Evolutionary conservation across 2,113 vertebrate genomes (phyloP).

Genomic region (Gnathonemus echidnorhynchus): DNA sequence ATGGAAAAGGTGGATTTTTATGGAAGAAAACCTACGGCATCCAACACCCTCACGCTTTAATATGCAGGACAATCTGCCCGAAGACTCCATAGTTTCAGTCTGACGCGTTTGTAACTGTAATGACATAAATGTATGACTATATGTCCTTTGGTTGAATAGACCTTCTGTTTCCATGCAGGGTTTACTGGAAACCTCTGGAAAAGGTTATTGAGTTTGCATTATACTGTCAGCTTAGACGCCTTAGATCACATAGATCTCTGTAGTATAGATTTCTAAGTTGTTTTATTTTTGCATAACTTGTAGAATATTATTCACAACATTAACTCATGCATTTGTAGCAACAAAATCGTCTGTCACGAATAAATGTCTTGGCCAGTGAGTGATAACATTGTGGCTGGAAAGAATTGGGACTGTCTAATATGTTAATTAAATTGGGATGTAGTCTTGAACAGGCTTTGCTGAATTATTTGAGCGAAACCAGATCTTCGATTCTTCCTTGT

Average conservation of each 20-base stretch:
- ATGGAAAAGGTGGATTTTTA: neutral
- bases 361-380: neutral
- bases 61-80: neutral
- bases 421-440: neutral
- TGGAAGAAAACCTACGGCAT: neutral
- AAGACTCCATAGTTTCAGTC: neutral
- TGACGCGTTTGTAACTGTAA: neutral
- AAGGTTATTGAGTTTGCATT: slow-evolving; percentile 5
- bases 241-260: neutral
- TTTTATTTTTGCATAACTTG: neutral
- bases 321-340: neutral
- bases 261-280: neutral
- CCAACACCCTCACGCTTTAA: neutral
- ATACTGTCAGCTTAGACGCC: neutral
- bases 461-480: neutral
- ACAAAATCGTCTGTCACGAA: neutral
- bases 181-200: neutral
- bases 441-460: neutral
- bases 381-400: neutral
- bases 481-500: neutral
- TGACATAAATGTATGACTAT: neutral
- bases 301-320: neutral
- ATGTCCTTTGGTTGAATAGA: slow-evolving; percentile 2
- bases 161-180: neutral
- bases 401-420: neutral